These are phyloP conservation scores for Actenoides hombroni DNA, from an alignment of 2,113 vertebrate genomes.

Conservation along the genomic window DNA sequence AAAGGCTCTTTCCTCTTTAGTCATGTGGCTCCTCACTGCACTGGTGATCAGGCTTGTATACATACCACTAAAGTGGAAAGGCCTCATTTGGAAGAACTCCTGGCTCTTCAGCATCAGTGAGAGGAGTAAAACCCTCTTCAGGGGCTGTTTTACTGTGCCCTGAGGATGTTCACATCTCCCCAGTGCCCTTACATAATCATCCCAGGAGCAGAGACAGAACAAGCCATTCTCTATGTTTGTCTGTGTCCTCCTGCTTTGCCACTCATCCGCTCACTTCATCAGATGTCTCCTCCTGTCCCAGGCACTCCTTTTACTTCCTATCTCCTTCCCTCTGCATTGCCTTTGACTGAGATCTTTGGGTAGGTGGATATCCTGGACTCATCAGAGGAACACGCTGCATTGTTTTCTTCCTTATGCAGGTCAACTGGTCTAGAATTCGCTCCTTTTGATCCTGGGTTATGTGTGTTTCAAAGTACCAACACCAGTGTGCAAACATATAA, in stretches of 20 bases:
- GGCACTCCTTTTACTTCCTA: background rate
- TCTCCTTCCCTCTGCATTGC: background rate
- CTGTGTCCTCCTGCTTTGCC: background rate
- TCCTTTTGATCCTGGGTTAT: background rate
- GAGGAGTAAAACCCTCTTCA: background rate
- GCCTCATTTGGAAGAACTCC: background rate
- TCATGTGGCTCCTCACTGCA: background rate
- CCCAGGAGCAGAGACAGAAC: background rate
- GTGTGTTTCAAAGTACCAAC: background rate
- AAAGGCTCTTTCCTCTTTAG: background rate
- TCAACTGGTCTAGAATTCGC: background rate
- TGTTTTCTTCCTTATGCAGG: background rate
- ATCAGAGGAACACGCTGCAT: accelerated
- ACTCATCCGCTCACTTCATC: background rate
- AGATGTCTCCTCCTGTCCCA: background rate
- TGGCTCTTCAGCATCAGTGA: background rate
- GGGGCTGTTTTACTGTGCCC: background rate
- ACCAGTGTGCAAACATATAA: background rate
- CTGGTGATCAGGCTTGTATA: background rate
- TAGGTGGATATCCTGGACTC: background rate
- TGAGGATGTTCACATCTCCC: background rate
- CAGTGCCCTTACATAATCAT: background rate
- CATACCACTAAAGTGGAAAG: background rate
- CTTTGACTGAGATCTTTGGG: background rate
- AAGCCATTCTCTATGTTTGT: background rate